phyloP scores from a whole-genome alignment of 2,113 vertebrate genomes.

The Thryonomys swinderianus region DNA sequence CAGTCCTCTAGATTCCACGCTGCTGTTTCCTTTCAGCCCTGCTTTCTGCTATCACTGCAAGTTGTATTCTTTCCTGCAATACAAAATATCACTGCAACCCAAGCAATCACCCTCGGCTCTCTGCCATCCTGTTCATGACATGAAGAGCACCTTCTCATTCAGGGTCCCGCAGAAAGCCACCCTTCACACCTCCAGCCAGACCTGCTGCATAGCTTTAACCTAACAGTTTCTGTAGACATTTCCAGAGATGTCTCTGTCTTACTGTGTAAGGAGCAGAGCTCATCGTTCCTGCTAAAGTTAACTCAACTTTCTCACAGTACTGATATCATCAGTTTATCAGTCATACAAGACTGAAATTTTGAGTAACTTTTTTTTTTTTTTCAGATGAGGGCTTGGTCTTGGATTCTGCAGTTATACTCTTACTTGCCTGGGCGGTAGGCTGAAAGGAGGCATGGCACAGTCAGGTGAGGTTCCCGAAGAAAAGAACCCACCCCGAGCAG shows the following conservation, averaged over 20 bases:
- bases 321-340: background rate
- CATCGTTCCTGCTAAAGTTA: background rate
- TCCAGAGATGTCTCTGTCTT: background rate
- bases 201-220: background rate
- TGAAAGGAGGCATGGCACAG: too few species aligned
- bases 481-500: too few species aligned
- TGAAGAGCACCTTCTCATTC: slow-evolving; percentile 21
- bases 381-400: background rate
- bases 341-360: background rate
- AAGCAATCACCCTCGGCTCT: background rate
- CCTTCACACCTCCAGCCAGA: background rate
- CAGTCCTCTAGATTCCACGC: background rate
- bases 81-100: background rate
- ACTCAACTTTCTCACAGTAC: background rate
- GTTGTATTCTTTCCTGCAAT: background rate
- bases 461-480: too few species aligned
- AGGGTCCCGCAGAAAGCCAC: background rate
- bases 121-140: background rate
- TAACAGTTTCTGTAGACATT: background rate
- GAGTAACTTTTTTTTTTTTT: background rate
- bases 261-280: background rate
- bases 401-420: background rate
- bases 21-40: background rate
- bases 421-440: too few species aligned
- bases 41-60: background rate